These are phyloP conservation scores for Todus mexicanus DNA, from an alignment of 2,797 vertebrate genomes.

Conservation along the genomic window DNA sequence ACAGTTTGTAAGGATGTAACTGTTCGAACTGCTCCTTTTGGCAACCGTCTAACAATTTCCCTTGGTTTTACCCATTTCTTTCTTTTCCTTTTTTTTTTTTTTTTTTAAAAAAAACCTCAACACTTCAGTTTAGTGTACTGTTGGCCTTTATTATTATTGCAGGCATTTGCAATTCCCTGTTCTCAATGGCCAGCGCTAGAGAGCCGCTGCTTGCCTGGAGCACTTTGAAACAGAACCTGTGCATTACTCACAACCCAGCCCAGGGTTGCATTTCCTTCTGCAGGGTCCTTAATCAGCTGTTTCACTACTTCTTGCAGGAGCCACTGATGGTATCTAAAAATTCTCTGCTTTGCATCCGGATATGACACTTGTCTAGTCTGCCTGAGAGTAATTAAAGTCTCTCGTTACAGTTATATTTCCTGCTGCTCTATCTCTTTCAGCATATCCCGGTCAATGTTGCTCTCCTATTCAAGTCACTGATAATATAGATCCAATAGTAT, in stretches of 20 bases:
- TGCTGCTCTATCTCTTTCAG: neutral
- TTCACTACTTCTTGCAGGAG: neutral
- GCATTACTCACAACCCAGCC: neutral
- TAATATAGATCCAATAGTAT: neutral
- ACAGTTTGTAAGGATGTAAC: neutral
- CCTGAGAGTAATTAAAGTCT: constrained; percentile 24
- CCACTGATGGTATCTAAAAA: constrained; percentile 24
- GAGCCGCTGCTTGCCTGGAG: neutral
- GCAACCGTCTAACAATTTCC: neutral
- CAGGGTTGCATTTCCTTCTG: neutral
- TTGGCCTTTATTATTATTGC: neutral
- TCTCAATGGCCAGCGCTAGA: neutral
- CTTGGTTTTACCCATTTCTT: neutral
- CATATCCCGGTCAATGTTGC: neutral
- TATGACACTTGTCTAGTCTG: neutral
- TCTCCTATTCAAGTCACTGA: neutral
- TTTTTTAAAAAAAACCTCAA: no score
- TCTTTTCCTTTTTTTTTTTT: neutral
- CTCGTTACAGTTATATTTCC: constrained; percentile 11
- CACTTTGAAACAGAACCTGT: neutral
- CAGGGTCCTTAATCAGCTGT: neutral
- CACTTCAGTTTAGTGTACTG: neutral
- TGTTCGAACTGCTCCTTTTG: neutral
- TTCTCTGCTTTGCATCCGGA: neutral
- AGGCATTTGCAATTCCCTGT: neutral